These are phyloP conservation scores for Calidris pygmaea DNA, from an alignment of 2,113 vertebrate species.

Conservation along the genomic window DNA sequence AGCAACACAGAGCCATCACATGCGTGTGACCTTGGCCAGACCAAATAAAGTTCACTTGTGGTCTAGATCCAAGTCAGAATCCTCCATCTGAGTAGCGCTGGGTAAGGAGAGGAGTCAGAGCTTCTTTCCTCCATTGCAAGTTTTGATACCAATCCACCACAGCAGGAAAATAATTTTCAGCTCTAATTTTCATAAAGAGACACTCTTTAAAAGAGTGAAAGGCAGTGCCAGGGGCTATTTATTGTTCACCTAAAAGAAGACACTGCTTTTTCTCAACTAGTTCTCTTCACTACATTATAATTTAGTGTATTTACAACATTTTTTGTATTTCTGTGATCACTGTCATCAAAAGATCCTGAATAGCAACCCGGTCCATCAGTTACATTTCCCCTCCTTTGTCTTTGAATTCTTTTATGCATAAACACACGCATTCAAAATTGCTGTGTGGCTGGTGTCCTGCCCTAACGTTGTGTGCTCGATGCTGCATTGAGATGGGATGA, in stretches of 20 bases:
- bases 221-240: neutral
- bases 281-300: neutral
- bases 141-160: neutral
- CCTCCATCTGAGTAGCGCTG: neutral
- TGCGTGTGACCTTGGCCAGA: accelerated
- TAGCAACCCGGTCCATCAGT: neutral
- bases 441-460: neutral
- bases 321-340: neutral
- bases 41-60: neutral
- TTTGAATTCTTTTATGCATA: neutral
- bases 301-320: neutral
- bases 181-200: neutral
- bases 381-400: neutral
- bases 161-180: neutral
- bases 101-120: neutral
- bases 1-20: neutral
- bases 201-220: neutral
- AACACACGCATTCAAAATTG: neutral
- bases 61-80: neutral
- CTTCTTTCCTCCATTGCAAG: neutral
- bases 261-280: neutral
- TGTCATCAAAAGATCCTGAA: neutral
- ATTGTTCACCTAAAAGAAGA: neutral
- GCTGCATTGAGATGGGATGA: neutral
- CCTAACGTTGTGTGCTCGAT: neutral